Conservation (phyloP, 2,797 vertebrate genomes). For the Karalla daura region DNA sequence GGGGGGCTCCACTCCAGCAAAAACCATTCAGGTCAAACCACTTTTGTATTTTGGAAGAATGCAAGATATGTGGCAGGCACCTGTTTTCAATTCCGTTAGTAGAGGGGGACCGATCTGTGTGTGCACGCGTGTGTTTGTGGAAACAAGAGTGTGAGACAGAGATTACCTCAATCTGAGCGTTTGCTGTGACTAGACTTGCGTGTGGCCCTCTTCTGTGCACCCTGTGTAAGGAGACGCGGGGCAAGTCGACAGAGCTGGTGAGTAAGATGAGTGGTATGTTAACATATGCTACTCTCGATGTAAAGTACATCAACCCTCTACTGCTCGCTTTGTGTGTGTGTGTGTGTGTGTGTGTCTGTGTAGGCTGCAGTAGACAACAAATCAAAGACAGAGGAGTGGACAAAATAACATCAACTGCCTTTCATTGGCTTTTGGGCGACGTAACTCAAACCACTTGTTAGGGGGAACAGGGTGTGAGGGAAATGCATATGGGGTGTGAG, state of each 20-base stretch:
- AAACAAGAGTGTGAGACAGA: conserved; percentile 59
- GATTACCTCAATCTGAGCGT: conserved; percentile 72
- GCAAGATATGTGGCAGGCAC: conserved; percentile 84
- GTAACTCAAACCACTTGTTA: conserved; percentile 70
- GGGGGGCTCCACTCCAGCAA: conserved; percentile 71
- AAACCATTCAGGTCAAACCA: conserved; percentile 85
- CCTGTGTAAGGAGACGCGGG: conserved; percentile 58
- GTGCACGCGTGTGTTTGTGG: conserved; percentile 39
- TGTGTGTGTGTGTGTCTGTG: conserved; percentile 16
- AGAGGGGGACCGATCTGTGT: conserved; percentile 60
- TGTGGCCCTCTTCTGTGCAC: conserved; percentile 72
- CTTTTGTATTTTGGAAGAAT: conserved; percentile 84
- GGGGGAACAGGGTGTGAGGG: conserved; percentile 60
- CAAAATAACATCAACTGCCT: conserved; percentile 65
- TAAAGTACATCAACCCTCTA: conserved; percentile 51
- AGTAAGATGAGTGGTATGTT: conserved; percentile 76
- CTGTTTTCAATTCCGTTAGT: conserved; percentile 86
- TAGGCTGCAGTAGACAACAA: conserved; percentile 48
- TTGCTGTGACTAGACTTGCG: conserved; percentile 75
- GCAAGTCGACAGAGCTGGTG: conserved; percentile 57
- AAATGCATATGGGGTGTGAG: conserved; percentile 65
- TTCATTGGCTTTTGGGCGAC: conserved; percentile 48
- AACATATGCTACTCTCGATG: conserved; percentile 58
- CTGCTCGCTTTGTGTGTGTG: conserved; percentile 16
- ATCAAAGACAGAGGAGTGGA: conserved; percentile 68